phyloP scores from a whole-genome alignment of 2,888 invertebrate genomes.

The Onchidella celtica region DNA sequence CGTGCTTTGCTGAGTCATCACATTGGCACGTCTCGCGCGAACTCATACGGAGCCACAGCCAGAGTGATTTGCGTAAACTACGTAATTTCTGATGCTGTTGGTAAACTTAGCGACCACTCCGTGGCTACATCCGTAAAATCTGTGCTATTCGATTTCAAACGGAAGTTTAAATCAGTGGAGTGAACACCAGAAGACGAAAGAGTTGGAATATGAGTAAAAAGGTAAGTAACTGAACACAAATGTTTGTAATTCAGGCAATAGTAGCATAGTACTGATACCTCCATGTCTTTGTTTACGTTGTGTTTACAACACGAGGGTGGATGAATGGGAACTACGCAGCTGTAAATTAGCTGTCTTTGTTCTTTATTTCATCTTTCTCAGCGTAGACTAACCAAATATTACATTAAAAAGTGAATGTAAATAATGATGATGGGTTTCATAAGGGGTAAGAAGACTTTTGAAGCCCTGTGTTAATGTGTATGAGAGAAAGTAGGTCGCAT shows the following conservation, averaged over 20 bases:
- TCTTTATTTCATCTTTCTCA: not conserved
- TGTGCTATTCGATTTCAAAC: slow-evolving; percentile 14
- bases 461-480: not conserved
- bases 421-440: not conserved
- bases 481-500: slow-evolving; percentile 52
- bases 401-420: not conserved
- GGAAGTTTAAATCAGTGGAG: slow-evolving; percentile 21
- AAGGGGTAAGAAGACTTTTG: not conserved
- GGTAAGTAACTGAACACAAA: slow-evolving; percentile 43
- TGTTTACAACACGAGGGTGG: slow-evolving; percentile 56
- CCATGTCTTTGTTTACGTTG: slow-evolving; percentile 74
- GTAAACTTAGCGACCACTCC: slow-evolving; percentile 56
- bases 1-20: slow-evolving; percentile 64
- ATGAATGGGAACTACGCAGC: slow-evolving; percentile 49
- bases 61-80: slow-evolving; percentile 57
- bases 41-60: slow-evolving; percentile 51
- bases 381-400: not conserved
- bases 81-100: slow-evolving; percentile 59
- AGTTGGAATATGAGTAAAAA: slow-evolving; percentile 57
- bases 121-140: slow-evolving; percentile 31
- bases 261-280: slow-evolving; percentile 48
- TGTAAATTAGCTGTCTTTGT: not conserved
- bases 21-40: slow-evolving; percentile 59
- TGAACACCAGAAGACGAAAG: not conserved
- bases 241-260: not conserved